phyloP scores from a whole-genome alignment of 2,888 invertebrate species.

The Drosophila neonasuta region DNA sequence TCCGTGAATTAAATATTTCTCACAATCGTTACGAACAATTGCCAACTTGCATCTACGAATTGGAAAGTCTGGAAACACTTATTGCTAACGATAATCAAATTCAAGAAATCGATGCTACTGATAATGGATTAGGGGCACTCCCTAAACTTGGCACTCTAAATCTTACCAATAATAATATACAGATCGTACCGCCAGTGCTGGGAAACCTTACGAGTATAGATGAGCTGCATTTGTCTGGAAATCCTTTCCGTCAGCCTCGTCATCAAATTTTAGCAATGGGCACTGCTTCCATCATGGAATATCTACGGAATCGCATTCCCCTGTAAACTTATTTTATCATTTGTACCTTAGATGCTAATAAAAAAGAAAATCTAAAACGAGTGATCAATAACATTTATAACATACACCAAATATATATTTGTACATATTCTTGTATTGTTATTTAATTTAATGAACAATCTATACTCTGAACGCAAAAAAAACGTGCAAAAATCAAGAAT shows the following conservation, averaged over 20 bases:
- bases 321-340: background rate
- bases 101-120: slow-evolving; percentile 85
- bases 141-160: slow-evolving; percentile 86
- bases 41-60: slow-evolving; percentile 88
- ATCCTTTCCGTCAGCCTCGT: slow-evolving; percentile 93
- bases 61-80: slow-evolving; percentile 88
- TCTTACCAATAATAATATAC: slow-evolving; percentile 89
- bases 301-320: slow-evolving; percentile 91
- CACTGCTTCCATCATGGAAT: slow-evolving; percentile 90
- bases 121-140: slow-evolving; percentile 85
- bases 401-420: no score
- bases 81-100: slow-evolving; percentile 89
- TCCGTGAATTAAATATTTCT: slow-evolving; percentile 88
- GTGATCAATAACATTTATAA: no score
- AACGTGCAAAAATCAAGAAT: no score
- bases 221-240: slow-evolving; percentile 90
- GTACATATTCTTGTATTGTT: no score
- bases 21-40: slow-evolving; percentile 88
- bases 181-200: slow-evolving; percentile 90
- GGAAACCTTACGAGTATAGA: slow-evolving; percentile 90
- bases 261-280: slow-evolving; percentile 92
- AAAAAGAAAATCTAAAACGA: background rate
- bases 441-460: no score
- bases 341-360: background rate
- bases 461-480: no score